A percentile compares a stretch with the other conserved stretches of the same genome.
Conservation (phyloP, 1,140 invertebrate genomes). For the Papilio xuthus region DNA sequence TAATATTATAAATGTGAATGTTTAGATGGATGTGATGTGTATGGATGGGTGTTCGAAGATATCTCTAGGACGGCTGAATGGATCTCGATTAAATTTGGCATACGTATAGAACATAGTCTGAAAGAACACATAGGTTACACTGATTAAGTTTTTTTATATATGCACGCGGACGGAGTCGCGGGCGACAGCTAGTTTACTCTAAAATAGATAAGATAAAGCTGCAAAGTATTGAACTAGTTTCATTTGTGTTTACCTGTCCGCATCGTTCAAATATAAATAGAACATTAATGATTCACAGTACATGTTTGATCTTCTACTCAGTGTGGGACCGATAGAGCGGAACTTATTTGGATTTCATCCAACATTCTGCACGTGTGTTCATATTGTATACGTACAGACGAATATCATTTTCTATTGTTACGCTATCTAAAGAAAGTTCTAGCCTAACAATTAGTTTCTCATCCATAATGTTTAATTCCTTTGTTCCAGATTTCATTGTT, state of each 20-base stretch:
- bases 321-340: conserved; percentile 23
- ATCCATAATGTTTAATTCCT: conserved; percentile 8
- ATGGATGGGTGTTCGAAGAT: too few species aligned
- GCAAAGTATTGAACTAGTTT: conserved; percentile 5
- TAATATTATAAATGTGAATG: too few species aligned
- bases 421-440: conserved; percentile 17
- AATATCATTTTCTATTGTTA: conserved; percentile 22
- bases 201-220: background rate
- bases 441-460: background rate
- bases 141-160: too few species aligned
- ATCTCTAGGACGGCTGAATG: too few species aligned
- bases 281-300: conserved; percentile 28
- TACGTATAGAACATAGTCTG: too few species aligned
- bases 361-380: conserved; percentile 20
- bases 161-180: too few species aligned
- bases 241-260: conserved; percentile 27
- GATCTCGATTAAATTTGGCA: too few species aligned
- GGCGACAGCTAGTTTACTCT: too few species aligned
- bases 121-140: too few species aligned
- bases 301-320: conserved; percentile 31
- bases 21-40: too few species aligned
- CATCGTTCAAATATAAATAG: conserved; percentile 23
- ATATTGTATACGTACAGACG: background rate
- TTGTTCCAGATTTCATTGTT: background rate
- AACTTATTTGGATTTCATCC: conserved; percentile 34